phyloP scores from a whole-genome alignment of 2,113 vertebrate genomes.

The Mirounga angustirostris region DNA sequence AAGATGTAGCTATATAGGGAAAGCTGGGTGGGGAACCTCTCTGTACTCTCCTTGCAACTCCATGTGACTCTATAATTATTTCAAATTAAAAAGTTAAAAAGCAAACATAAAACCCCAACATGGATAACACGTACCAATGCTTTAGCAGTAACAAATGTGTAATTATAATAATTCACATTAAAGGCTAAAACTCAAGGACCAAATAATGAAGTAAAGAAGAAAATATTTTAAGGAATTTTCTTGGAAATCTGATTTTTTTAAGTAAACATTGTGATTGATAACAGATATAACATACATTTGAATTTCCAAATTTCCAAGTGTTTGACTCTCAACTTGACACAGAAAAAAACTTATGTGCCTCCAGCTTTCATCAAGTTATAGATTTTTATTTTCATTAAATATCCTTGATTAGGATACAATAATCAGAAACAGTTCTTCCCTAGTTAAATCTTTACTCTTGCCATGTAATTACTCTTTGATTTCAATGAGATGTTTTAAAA shows the following conservation, averaged over 20 bases:
- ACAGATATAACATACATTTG: neutral
- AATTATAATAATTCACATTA: neutral
- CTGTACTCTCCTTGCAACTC: neutral
- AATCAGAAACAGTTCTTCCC: neutral
- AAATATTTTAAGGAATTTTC: neutral
- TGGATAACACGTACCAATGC: neutral
- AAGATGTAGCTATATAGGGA: neutral
- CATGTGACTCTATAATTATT: conserved; percentile 6
- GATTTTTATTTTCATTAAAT: conserved; percentile 26
- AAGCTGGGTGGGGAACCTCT: neutral
- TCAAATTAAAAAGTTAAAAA: neutral
- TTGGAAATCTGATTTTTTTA: conserved; percentile 21
- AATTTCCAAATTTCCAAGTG: conserved; percentile 51
- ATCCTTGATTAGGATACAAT: neutral
- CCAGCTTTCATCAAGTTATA: conserved; percentile 12
- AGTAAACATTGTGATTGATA: conserved; percentile 6
- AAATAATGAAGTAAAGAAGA: neutral
- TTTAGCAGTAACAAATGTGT: neutral
- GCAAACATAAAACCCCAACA: neutral
- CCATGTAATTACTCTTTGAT: conserved; percentile 1
- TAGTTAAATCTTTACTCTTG: conserved; percentile 28
- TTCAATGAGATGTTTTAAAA: conserved; percentile 50
- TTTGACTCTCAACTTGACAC: neutral
- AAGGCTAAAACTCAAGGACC: conserved; percentile 38
- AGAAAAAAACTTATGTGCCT: neutral